These are phyloP conservation scores for Odocoileus hemionus DNA, from an alignment of 2,113 vertebrate genomes.

Conservation along the genomic window DNA sequence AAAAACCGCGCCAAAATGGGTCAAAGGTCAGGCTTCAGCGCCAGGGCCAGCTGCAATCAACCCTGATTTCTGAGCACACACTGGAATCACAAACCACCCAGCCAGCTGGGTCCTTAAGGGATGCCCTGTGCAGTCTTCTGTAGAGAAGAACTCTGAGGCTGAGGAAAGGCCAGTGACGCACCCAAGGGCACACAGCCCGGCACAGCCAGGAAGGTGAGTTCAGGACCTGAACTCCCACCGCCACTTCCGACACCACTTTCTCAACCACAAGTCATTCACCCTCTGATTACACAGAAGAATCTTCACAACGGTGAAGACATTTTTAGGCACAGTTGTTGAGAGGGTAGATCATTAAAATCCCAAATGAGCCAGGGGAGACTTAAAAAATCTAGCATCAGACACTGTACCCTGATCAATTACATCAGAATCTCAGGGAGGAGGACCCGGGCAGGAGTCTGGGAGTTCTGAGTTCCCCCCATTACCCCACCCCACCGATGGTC, in stretches of 20 bases:
- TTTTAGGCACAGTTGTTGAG: neutral
- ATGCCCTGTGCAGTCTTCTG: neutral
- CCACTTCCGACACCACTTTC: fast-evolving
- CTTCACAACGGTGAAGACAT: neutral
- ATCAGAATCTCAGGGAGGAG: neutral
- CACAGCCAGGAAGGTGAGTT: neutral
- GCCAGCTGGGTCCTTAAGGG: neutral
- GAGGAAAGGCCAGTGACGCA: neutral
- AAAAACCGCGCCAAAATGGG: neutral
- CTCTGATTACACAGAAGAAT: neutral
- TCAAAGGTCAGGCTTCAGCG: neutral
- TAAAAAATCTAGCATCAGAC: neutral
- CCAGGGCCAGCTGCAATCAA: neutral
- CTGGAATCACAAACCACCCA: neutral
- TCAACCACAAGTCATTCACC: neutral
- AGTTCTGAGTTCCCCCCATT: neutral
- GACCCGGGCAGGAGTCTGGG: too few relatives aligned
- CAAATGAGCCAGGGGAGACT: neutral
- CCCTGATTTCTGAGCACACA: neutral
- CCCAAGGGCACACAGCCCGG: neutral
- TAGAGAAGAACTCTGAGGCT: neutral
- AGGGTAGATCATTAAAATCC: neutral
- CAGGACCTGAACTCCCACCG: neutral
- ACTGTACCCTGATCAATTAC: neutral
- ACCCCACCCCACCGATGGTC: neutral